These are phyloP conservation scores for Ormia ochracea DNA, from an alignment of 2,888 invertebrate species.

Conservation along the genomic window DNA sequence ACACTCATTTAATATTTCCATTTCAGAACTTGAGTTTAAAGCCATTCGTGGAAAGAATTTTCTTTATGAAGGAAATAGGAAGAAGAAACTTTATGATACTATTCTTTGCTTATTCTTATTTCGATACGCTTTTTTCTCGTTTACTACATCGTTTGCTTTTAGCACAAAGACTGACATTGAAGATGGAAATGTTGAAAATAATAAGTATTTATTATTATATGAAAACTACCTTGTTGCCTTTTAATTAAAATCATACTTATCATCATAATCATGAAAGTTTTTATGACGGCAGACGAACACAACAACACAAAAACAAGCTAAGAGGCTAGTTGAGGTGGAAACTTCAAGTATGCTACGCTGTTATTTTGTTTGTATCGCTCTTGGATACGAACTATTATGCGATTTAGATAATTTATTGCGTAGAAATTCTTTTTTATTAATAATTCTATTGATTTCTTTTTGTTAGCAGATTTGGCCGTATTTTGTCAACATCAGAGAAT, in stretches of 20 bases:
- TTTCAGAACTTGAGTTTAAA: conserved; percentile 18
- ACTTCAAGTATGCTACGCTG: too few relatives aligned
- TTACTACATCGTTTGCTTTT: too few relatives aligned
- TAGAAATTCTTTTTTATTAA: too few relatives aligned
- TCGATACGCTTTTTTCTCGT: too few relatives aligned
- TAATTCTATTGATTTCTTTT: too few relatives aligned
- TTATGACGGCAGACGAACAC: conserved; percentile 26
- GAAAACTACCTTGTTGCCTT: conserved; percentile 65
- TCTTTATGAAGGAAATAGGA: conserved; percentile 27
- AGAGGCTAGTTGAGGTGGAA: too few relatives aligned
- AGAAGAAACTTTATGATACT: not conserved
- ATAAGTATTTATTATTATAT: conserved; percentile 1
- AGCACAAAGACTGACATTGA: conserved; percentile 45
- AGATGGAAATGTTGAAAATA: conserved; percentile 16
- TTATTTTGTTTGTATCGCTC: too few relatives aligned
- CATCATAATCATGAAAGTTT: conserved; percentile 63
- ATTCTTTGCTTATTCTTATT: not conserved
- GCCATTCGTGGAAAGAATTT: not conserved
- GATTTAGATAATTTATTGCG: too few relatives aligned
- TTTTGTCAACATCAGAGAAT: too few relatives aligned
- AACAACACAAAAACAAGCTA: not conserved
- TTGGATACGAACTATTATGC: too few relatives aligned
- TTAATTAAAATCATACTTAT: conserved; percentile 68
- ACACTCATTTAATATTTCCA: not conserved
- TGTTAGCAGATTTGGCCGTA: too few relatives aligned